These are phyloP conservation scores for Serilophus lunatus DNA, from an alignment of 2,113 vertebrate species.

Conservation along the genomic window DNA sequence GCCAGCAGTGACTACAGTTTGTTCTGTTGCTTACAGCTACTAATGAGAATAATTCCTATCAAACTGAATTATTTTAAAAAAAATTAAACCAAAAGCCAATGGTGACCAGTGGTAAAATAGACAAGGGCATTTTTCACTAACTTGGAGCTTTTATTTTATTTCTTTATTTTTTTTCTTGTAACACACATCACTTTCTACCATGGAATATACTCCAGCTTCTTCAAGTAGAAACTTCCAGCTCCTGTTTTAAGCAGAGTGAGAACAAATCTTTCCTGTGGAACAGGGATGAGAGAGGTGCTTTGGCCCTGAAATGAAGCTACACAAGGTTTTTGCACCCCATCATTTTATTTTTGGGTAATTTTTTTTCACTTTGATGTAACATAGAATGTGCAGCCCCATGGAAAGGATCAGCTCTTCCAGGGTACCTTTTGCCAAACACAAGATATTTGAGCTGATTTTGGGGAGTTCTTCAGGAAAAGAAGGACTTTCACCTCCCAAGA, in stretches of 20 bases:
- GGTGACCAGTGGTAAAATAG: constrained; percentile 67
- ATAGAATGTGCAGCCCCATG: rapidly evolving
- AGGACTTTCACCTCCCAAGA: background rate
- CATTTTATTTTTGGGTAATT: background rate
- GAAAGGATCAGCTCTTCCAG: background rate
- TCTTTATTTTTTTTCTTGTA: background rate
- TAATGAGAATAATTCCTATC: constrained; percentile 30
- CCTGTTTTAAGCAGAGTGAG: constrained; percentile 1
- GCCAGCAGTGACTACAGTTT: constrained; percentile 79
- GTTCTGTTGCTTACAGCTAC: constrained; percentile 83
- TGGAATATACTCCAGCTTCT: background rate
- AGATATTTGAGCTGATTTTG: background rate
- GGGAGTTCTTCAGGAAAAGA: background rate
- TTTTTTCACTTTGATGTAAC: background rate
- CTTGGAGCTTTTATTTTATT: background rate
- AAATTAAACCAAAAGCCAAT: constrained; percentile 46
- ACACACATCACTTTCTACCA: background rate
- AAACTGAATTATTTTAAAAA: background rate
- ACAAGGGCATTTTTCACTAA: constrained; percentile 49
- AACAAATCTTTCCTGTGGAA: constrained; percentile 20
- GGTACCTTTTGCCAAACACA: background rate
- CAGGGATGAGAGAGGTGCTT: constrained; percentile 40
- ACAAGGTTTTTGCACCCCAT: background rate
- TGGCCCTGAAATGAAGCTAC: background rate
- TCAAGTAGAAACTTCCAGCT: background rate